These are phyloP conservation scores for Gambelia wislizenii DNA, from an alignment of 2,797 vertebrate genomes.

Conservation along the genomic window DNA sequence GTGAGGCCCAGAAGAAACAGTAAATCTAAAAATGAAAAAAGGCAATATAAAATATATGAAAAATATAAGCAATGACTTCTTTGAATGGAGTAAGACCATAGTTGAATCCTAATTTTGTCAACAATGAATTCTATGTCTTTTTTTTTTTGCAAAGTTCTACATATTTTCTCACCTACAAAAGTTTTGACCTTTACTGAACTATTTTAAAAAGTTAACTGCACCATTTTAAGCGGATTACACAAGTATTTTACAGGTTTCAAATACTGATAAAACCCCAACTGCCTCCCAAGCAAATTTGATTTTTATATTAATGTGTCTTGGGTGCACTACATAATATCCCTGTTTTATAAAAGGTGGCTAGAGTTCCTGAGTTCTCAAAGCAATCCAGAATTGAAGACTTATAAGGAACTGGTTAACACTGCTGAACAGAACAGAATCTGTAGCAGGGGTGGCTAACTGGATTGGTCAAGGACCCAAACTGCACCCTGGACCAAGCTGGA, in stretches of 20 bases:
- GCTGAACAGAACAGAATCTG: not conserved
- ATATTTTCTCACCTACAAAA: not conserved
- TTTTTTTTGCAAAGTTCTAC: no score
- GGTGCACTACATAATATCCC: not conserved
- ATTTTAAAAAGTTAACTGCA: not conserved
- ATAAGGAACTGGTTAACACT: not conserved
- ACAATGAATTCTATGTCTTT: no score
- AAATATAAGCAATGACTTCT: constrained; percentile 6
- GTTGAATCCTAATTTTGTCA: not conserved
- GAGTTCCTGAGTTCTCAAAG: not conserved
- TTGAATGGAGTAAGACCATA: not conserved
- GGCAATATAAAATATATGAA: not conserved
- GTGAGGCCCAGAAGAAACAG: constrained; percentile 93
- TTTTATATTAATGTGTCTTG: not conserved
- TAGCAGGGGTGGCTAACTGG: not conserved
- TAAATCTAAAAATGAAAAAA: constrained; percentile 84
- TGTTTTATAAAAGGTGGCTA: not conserved
- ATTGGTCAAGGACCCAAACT: no score
- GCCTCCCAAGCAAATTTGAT: not conserved
- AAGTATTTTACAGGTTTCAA: not conserved
- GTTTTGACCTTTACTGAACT: not conserved
- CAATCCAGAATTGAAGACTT: not conserved
- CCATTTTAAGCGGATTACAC: not conserved
- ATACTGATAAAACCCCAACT: not conserved
- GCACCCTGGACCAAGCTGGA: no score